Base-by-base conservation (phyloP, 1,140 invertebrate genomes). In the Elysia chlorotica region DNA sequence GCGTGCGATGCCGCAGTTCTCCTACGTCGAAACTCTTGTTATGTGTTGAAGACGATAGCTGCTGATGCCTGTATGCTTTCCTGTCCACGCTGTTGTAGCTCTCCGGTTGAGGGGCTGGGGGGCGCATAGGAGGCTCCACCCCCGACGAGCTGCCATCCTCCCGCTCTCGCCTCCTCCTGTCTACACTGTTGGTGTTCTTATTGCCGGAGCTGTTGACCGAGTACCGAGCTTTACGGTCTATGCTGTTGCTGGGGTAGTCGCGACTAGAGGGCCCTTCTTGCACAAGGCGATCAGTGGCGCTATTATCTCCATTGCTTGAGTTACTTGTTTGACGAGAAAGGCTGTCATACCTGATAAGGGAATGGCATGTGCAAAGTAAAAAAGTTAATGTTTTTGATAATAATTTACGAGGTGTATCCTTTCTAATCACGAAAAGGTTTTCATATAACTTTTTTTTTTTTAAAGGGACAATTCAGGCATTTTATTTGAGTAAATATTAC, bases 21-120 rank as follows among this genome's bases (percentile, higher is more conserved):
- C 1, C 33, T 2, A 38, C 54, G 38, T 69, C 67, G 35, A 69
- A 69, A 59, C 67, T 69, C 25, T 59, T 36, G 37, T 69, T 69
- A 23, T 69, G 67, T 21, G 41, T 67, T 3, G 54, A 25, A 2
- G 41, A 25, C 14, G 56, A 48, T 14, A 14, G 41, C 10, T 48
- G 41, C 10, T 48, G 28, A 23, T 31, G 23, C 5, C 53, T 53
- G 21, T 30, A n/a, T 31, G 59, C 14, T 33, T 31, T 71, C 38
- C 69, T 61, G n/a, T 71, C 69, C 37, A 71, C 63, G 33, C 69
- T 71, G 53, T 36, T 38, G 25, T 59, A 59, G 56, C 25, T 59
- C 10, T 59, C 56, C 10, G 28, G 41, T 1, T 63, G 23, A 30
- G 69, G 69, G 35, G 53, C 57, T 2, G 69, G 69, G 2, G 69